Percentiles rank a stretch among this genome's conserved stretches.
Evolutionary conservation across 2,888 invertebrate genomes (phyloP).

Genomic region (Lypha dubia): DNA sequence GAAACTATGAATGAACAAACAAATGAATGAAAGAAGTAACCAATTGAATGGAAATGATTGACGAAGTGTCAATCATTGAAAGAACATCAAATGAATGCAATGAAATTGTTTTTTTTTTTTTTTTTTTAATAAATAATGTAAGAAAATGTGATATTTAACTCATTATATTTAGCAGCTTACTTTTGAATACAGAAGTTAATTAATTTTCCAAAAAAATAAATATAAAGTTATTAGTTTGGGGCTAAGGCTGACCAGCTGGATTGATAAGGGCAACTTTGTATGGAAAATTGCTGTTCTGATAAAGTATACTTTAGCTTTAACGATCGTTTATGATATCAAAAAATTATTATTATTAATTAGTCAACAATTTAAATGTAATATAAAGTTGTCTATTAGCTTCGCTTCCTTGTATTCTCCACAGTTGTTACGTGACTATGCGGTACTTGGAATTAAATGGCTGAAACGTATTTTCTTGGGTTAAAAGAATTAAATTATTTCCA

Average conservation of each 20-base stretch:
- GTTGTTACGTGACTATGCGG: too few species aligned
- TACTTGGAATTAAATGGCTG: too few species aligned
- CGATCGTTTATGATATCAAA: too few species aligned
- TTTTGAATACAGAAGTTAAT: conserved; percentile 52
- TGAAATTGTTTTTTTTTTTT: conserved; percentile 4
- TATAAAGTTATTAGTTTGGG: not conserved
- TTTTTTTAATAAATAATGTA: not conserved
- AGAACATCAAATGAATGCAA: conserved; percentile 26
- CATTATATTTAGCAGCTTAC: not conserved
- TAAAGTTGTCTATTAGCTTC: too few species aligned
- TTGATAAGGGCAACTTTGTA: too few species aligned
- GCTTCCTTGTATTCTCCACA: too few species aligned
- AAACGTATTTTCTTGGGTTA: too few species aligned
- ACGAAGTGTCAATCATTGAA: conserved; percentile 67
- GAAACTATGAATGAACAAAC: conserved; percentile 50
- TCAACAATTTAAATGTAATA: too few species aligned
- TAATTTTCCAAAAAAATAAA: conserved; percentile 20
- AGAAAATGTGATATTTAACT: conserved; percentile 43
- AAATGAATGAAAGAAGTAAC: conserved; percentile 17
- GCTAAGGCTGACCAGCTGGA: conserved; percentile 29
- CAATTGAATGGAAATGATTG: conserved; percentile 63
- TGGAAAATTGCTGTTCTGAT: too few species aligned
- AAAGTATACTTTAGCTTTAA: too few species aligned
- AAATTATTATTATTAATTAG: too few species aligned
- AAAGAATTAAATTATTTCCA: too few species aligned